phyloP scores from a whole-genome alignment of 1,140 invertebrate species.

The Danaus melanippus region DNA sequence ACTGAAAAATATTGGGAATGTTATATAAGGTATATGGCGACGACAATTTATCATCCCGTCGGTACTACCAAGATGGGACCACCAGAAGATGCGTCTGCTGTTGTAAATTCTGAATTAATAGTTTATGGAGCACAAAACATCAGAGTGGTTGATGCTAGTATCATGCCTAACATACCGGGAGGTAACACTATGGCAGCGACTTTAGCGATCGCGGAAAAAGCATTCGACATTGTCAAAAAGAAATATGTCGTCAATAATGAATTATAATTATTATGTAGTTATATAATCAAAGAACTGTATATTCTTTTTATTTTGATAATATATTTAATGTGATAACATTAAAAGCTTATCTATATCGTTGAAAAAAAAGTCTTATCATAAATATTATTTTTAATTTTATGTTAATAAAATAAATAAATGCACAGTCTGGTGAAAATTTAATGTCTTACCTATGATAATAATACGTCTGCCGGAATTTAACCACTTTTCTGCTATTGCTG shows the following conservation, averaged over 20 bases:
- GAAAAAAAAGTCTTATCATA: no score
- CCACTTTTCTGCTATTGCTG: no score
- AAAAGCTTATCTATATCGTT: no score
- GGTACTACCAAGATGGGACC: conserved; percentile 87
- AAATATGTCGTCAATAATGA: conserved; percentile 52
- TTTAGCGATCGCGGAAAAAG: conserved; percentile 87
- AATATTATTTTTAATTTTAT: no score
- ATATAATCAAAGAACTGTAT: no score
- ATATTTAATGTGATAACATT: no score
- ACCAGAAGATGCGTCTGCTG: conserved; percentile 72
- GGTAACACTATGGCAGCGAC: conserved; percentile 85
- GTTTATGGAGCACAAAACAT: conserved; percentile 80
- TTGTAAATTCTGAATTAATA: conserved; percentile 78
- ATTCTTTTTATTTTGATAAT: no score
- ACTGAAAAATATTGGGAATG: conserved; percentile 78
- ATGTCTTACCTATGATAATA: no score
- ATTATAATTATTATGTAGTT: conserved; percentile 20
- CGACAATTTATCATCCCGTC: conserved; percentile 80
- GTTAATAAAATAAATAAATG: no score
- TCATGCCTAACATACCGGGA: conserved; percentile 82
- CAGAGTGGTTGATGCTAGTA: conserved; percentile 84
- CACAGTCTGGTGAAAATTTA: no score
- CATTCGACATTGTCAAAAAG: conserved; percentile 79
- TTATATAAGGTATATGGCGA: conserved; percentile 74
- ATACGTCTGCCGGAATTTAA: no score